These are phyloP conservation scores for Acanthochromis polyacanthus DNA, from an alignment of 2,113 vertebrate species.

Conservation along the genomic window DNA sequence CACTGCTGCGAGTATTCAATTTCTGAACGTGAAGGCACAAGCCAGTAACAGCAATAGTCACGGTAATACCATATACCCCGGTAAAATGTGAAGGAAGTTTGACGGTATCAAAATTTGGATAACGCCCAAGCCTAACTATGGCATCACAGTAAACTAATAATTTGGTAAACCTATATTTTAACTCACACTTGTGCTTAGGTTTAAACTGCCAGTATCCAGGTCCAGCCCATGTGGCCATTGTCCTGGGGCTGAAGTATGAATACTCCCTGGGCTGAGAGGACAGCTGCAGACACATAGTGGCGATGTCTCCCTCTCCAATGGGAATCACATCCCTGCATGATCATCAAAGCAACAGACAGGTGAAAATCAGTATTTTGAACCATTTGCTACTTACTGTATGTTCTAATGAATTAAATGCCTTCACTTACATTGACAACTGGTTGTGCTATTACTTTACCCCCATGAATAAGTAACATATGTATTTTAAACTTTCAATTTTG, in stretches of 20 bases:
- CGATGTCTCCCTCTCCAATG: constrained; percentile 87
- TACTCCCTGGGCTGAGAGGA: constrained; percentile 94
- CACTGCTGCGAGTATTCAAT: no score
- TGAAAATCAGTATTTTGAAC: not conserved
- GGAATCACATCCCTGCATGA: constrained; percentile 69
- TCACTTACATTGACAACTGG: not conserved
- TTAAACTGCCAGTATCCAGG: constrained; percentile 96
- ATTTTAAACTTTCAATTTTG: not conserved
- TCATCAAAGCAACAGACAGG: constrained; percentile 10
- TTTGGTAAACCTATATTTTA: not conserved
- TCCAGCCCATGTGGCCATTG: constrained; percentile 94
- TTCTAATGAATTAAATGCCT: not conserved
- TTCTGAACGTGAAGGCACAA: no score
- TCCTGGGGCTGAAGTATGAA: constrained; percentile 96
- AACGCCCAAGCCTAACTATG: no score
- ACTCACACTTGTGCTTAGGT: constrained; percentile 89
- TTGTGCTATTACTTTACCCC: not conserved
- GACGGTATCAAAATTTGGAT: no score
- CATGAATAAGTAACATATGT: not conserved
- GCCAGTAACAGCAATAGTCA: no score
- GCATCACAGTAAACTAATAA: no score
- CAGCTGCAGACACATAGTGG: constrained; percentile 90
- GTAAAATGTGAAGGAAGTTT: no score
- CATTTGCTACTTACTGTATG: not conserved
- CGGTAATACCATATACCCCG: no score